Evolutionary conservation across 2,113 vertebrate species (phyloP).

Genomic region (Poeciliopsis retropinna): DNA sequence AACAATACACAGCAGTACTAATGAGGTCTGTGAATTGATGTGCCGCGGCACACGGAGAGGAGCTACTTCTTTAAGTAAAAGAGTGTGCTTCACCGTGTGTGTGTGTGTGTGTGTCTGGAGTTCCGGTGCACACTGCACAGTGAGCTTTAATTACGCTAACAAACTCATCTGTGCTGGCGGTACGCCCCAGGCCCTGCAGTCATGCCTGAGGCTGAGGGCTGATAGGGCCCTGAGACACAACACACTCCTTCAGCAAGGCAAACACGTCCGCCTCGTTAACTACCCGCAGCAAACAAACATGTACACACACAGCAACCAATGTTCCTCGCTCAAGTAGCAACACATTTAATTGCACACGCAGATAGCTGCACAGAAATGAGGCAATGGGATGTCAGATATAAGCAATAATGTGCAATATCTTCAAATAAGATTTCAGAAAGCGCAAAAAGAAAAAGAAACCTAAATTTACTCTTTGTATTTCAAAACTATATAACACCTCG

Average conservation of each 20-base stretch:
- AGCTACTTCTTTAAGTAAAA: conserved; percentile 63
- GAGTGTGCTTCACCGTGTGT: conserved; percentile 43
- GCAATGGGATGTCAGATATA: conserved; percentile 71
- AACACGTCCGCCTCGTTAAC: conserved; percentile 74
- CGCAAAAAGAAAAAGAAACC: not conserved
- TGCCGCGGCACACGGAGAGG: conserved; percentile 61
- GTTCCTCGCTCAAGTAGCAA: conserved; percentile 41
- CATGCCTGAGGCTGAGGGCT: conserved; percentile 77
- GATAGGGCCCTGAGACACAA: conserved; percentile 80
- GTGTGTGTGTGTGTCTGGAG: conserved; percentile 60
- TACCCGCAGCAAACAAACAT: conserved; percentile 63
- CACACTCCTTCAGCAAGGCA: conserved; percentile 72
- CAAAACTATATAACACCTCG: not conserved
- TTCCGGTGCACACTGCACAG: conserved; percentile 58
- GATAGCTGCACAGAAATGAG: conserved; percentile 58
- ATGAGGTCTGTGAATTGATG: conserved; percentile 81
- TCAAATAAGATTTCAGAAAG: conserved; percentile 50
- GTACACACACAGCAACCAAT: conserved; percentile 31
- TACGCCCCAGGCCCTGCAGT: conserved; percentile 74
- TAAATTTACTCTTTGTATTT: not conserved
- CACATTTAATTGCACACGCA: conserved; percentile 26
- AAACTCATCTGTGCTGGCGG: conserved; percentile 78
- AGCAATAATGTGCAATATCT: conserved; percentile 71
- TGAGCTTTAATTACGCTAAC: conserved; percentile 81
- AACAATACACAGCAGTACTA: conserved; percentile 77